Evolutionary conservation across 1,140 invertebrate genomes (phyloP).

Genomic region (Capitella teleta): DNA sequence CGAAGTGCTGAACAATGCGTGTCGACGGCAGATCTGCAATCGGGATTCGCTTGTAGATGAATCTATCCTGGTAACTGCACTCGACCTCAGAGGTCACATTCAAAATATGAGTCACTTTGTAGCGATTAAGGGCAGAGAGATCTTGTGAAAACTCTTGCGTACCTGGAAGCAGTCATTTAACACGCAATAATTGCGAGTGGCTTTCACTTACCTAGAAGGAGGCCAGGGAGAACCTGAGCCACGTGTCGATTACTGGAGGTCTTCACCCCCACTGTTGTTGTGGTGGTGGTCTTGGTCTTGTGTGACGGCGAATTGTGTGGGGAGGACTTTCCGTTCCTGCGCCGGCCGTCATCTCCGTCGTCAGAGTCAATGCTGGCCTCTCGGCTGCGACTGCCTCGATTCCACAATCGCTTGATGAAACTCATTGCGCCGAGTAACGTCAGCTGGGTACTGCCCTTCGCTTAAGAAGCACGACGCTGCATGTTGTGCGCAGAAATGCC

Average conservation of each 20-base stretch:
- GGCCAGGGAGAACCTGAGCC: slow-evolving; percentile 2
- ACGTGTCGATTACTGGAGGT: slow-evolving; percentile 4
- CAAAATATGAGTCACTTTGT: slow-evolving; percentile 12
- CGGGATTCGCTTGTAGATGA: slow-evolving; percentile 4
- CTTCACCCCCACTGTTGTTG: too few species aligned
- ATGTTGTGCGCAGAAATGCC: too few species aligned
- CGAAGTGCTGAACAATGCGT: slow-evolving; percentile 1
- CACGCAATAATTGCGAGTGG: not conserved
- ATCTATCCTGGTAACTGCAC: not conserved
- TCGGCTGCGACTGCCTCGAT: too few species aligned
- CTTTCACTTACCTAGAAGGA: slow-evolving; percentile 1
- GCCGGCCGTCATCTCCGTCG: too few species aligned
- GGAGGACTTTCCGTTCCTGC: too few species aligned
- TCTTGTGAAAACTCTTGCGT: slow-evolving; percentile 9
- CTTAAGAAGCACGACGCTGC: too few species aligned
- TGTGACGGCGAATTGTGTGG: too few species aligned
- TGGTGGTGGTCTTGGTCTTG: too few species aligned
- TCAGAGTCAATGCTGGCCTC: too few species aligned
- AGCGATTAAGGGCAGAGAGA: slow-evolving; percentile 1
- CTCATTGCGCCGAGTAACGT: too few species aligned
- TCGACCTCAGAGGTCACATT: slow-evolving; percentile 12
- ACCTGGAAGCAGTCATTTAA: slow-evolving; percentile 5
- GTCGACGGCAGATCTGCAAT: slow-evolving; percentile 4
- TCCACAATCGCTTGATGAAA: too few species aligned
- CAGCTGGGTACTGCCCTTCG: too few species aligned